Percentiles rank a stretch among this genome's conserved stretches.
phyloP scores from a whole-genome alignment of 2,888 invertebrate genomes.

The Acrobasis repandana region DNA sequence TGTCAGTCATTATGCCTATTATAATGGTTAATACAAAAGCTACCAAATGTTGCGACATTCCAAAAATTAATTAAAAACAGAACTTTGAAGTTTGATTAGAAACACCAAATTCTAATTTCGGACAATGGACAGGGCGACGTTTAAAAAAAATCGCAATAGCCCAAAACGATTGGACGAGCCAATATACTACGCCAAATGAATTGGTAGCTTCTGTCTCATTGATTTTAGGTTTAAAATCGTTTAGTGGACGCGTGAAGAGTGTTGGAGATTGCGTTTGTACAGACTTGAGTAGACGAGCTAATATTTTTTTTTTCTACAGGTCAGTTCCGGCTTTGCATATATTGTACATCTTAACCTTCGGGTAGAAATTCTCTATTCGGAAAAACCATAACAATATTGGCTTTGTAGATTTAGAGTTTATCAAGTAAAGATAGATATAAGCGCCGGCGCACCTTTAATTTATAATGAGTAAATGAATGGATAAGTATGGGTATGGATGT shows the following conservation, averaged over 20 bases:
- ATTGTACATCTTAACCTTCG: too few species aligned
- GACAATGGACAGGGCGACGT: not conserved
- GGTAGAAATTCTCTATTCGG: too few species aligned
- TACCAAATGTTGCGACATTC: not conserved
- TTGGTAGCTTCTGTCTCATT: not conserved
- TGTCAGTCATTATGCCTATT: too few species aligned
- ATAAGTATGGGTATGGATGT: too few species aligned
- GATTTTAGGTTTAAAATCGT: slow-evolving; percentile 10
- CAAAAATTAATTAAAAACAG: not conserved
- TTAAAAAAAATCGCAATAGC: not conserved
- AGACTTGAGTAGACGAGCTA: not conserved
- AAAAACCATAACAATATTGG: too few species aligned
- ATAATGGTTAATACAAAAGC: not conserved
- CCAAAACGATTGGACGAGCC: not conserved
- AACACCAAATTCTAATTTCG: slow-evolving; percentile 7
- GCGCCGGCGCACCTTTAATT: too few species aligned
- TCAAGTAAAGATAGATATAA: too few species aligned
- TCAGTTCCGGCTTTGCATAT: too few species aligned
- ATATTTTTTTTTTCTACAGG: too few species aligned
- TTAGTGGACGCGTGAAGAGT: not conserved
- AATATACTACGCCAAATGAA: not conserved
- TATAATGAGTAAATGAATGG: too few species aligned
- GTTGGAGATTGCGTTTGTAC: not conserved
- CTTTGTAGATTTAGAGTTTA: too few species aligned
- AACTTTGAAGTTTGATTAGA: not conserved